Base-by-base conservation (phyloP, 2,888 invertebrate genomes). In the Heliconius hortense region DNA sequence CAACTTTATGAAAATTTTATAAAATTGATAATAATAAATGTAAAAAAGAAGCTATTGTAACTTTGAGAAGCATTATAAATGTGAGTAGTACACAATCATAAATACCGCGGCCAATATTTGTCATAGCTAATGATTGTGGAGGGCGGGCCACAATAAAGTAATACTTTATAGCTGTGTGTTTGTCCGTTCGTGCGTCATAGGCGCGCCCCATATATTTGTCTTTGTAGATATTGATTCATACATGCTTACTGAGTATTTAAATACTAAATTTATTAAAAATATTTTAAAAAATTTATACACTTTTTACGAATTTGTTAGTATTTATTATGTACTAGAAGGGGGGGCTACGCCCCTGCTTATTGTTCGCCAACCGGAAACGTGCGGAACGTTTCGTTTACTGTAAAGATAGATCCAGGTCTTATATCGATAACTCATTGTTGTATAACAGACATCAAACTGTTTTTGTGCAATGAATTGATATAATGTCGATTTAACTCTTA, bases 121-220 rank as follows among this genome's bases (percentile, higher is more conserved):
- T 81, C 82, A 80, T 81, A 81, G 81, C 82, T 88, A 89, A 88
- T 89, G 89, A 90, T 90, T 86, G 87, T 85, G 83, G 84, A 87
- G 89, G 92, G 91, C 88, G 89, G 86, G 87, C 86, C 87, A 89
- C 87, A 90, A 90, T 92, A 91, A 91, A 91, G 87, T 91, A 88
- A 90, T 91, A 90, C 84, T 91, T 93, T 92, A 92, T 90, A 87
- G 89, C 84, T 79, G 82, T 84, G 83, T 91, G 90, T 90, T 90
- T 89, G 89, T 84, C 77, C 83, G 84, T 79, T 79, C 86, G 88
- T 91, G 91, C 92, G 93, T 93, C 92, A 92, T 87, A 85, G 90
- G 88, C 90, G 85, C 90, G 80, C 90, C 91, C 86, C 82, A 78
- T 76, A 79, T 79, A 79, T 80, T 80, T 78, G 69, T 75, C 73